A percentile compares a stretch with the other conserved stretches of the same genome.
These are phyloP conservation scores for Brachystomella parvula DNA, from an alignment of 1,140 invertebrate species.

Conservation along the genomic window DNA sequence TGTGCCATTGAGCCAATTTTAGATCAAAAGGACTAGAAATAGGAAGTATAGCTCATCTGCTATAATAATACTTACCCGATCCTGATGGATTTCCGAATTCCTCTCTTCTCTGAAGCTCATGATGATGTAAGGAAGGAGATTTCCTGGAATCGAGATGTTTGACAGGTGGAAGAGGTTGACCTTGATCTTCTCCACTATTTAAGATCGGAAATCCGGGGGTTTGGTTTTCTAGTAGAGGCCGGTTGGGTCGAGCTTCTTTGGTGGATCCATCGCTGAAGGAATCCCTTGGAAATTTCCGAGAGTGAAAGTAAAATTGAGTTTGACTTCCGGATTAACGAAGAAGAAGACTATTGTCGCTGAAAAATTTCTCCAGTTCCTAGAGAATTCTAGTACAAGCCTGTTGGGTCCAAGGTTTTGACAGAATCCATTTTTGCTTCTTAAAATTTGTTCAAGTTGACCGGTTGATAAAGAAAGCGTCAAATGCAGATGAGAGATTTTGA, in stretches of 20 bases:
- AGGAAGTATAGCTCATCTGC: no score
- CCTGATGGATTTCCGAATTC: no score
- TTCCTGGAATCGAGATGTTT: no score
- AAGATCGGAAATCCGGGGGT: not conserved
- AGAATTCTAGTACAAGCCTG: conserved; percentile 31
- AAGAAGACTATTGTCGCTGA: not conserved
- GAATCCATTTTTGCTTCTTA: conserved; percentile 28
- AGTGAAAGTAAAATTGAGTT: not conserved
- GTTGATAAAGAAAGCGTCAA: no score
- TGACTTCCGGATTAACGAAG: not conserved
- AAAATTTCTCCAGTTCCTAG: not conserved
- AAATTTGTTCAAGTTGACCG: not conserved
- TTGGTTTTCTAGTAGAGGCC: conserved; percentile 31
- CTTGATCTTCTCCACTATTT: no score
- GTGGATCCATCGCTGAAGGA: conserved; percentile 24
- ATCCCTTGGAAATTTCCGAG: not conserved
- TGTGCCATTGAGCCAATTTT: not conserved
- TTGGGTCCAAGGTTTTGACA: conserved; percentile 31
- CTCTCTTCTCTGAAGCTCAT: no score
- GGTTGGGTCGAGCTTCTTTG: conserved; percentile 37
- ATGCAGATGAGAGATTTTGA: no score
- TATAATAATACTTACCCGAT: no score
- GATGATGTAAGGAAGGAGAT: no score
- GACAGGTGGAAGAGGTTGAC: no score
- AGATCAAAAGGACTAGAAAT: not conserved